Percentiles rank a stretch among this genome's conserved stretches.
phyloP scores from a whole-genome alignment of 2,888 invertebrate species.

The Peribatodes rhomboidaria region DNA sequence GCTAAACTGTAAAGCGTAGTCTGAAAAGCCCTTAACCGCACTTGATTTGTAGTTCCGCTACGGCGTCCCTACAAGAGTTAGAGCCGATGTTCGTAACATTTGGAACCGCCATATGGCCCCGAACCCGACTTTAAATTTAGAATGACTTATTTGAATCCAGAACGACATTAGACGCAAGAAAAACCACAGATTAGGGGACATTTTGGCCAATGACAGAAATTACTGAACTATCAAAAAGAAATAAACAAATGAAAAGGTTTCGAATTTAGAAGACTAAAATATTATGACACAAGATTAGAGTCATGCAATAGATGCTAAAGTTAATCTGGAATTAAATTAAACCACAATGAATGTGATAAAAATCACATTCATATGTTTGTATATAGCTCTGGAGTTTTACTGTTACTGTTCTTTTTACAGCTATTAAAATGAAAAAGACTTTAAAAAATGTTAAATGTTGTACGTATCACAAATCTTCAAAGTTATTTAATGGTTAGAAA shows the following conservation, averaged over 20 bases:
- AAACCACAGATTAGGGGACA: conserved; percentile 14
- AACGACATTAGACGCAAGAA: conserved; percentile 42
- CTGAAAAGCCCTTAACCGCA: conserved; percentile 62
- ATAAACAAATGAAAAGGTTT: too few relatives aligned
- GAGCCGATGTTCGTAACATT: conserved; percentile 71
- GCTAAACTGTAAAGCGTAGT: not conserved
- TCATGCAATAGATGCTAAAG: too few relatives aligned
- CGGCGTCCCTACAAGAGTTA: conserved; percentile 67
- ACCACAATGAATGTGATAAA: not conserved
- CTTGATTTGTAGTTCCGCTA: conserved; percentile 81
- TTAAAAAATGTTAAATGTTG: too few relatives aligned
- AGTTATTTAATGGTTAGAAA: too few relatives aligned
- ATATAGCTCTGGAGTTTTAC: too few relatives aligned
- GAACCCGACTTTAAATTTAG: conserved; percentile 63
- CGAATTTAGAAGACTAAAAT: too few relatives aligned
- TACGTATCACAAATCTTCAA: too few relatives aligned
- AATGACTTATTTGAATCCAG: conserved; percentile 54
- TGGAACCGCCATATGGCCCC: conserved; percentile 73
- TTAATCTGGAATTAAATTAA: too few relatives aligned
- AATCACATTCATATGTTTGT: not conserved
- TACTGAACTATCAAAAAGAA: too few relatives aligned
- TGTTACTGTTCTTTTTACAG: too few relatives aligned
- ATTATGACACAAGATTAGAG: too few relatives aligned
- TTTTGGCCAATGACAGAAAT: not conserved
- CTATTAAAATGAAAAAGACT: too few relatives aligned